A percentile compares a stretch with the other conserved stretches of the same genome.
phyloP scores from a whole-genome alignment of 1,140 invertebrate genomes.

The Sinella curviseta region DNA sequence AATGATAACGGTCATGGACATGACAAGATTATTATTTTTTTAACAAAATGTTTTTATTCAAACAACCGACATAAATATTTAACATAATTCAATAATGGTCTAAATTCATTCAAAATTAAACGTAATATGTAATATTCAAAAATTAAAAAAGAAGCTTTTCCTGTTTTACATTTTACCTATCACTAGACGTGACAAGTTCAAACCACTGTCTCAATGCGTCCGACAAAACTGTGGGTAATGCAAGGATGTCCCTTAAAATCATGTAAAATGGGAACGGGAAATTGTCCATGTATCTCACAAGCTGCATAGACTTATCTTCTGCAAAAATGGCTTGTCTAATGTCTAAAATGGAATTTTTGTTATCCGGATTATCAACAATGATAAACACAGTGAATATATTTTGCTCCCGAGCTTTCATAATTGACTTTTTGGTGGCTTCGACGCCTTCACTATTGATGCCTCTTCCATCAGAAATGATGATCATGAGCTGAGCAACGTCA shows the following conservation, averaged over 20 bases:
- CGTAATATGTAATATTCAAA: no score
- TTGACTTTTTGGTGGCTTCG: constrained; percentile 71
- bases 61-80: not conserved
- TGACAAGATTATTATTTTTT: not conserved
- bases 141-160: no score
- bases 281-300: constrained; percentile 82
- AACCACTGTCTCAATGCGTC: constrained; percentile 98
- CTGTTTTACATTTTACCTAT: constrained; percentile 31
- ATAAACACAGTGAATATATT: constrained; percentile 93
- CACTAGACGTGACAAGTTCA: constrained; percentile 76
- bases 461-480: constrained; percentile 92
- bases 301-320: constrained; percentile 60
- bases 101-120: no score
- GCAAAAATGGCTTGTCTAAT: constrained; percentile 74
- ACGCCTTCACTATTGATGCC: constrained; percentile 88
- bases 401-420: constrained; percentile 74
- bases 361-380: constrained; percentile 89
- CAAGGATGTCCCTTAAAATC: constrained; percentile 83
- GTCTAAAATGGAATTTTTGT: constrained; percentile 86
- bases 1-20: not conserved
- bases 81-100: no score
- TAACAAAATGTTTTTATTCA: not conserved
- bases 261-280: constrained; percentile 99
- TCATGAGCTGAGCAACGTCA: constrained; percentile 80
- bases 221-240: constrained; percentile 83